Conservation (phyloP, 2,113 vertebrate genomes). For the Pogona vitticeps region DNA sequence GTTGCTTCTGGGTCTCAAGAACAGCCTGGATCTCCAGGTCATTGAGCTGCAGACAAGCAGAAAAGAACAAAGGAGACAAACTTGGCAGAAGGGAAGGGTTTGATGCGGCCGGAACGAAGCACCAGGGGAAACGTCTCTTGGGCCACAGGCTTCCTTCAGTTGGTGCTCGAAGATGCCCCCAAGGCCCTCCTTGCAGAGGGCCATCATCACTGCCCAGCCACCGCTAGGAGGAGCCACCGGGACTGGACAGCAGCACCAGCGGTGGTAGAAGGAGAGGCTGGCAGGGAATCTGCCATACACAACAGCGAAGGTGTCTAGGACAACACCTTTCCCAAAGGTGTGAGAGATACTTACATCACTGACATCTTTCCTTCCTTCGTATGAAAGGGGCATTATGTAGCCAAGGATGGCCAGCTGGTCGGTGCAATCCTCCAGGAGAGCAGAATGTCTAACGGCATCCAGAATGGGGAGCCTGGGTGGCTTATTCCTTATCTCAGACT, state of each 20-base stretch:
- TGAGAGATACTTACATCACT: conserved; percentile 49
- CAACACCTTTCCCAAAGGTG: too few species aligned
- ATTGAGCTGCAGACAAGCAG: conserved; percentile 57
- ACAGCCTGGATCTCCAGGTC: conserved; percentile 57
- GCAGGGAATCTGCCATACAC: too few species aligned
- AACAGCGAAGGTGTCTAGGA: too few species aligned
- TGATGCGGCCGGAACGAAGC: background rate
- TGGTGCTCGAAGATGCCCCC: too few species aligned
- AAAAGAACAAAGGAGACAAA: background rate
- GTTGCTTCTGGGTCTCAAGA: conserved; percentile 32
- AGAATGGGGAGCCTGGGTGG: conserved; percentile 52
- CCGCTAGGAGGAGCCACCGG: background rate
- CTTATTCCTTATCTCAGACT: conserved; percentile 35
- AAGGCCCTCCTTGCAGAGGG: background rate
- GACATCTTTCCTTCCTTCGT: conserved; percentile 37
- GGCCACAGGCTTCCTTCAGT: background rate
- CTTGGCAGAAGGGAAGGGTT: background rate
- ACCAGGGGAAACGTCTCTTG: background rate
- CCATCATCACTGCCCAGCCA: background rate
- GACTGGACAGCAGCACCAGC: too few species aligned
- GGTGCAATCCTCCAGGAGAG: conserved; percentile 76
- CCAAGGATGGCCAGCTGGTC: conserved; percentile 83
- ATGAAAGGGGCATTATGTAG: conserved; percentile 70
- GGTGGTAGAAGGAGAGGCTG: too few species aligned
- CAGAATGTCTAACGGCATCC: conserved; percentile 72